Base-by-base conservation (phyloP, 30 jellyfish, hydroid and myxozoan genomes). In the Aurelia sp. region DNA sequence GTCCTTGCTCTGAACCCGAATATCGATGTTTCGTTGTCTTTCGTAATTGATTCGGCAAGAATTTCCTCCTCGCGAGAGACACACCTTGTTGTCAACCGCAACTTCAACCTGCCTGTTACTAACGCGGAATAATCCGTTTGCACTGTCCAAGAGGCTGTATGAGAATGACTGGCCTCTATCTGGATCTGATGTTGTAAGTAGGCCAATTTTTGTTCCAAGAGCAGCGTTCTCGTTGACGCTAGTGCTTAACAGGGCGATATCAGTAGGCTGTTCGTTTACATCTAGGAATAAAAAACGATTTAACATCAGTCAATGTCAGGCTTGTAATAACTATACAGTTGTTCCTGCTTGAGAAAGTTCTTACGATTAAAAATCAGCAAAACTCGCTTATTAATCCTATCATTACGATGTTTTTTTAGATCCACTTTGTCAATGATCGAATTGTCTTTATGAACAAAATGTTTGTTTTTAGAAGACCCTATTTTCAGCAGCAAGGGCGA, bases 221-320 rank as follows among this genome's bases (percentile, higher is more conserved):
- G 68, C 84, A 40, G 75, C 16, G 85, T 92, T 92, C 72, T 92
- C 98, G 18, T 73, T 55, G 13, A 92, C 92, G 6, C 33, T 33
- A 10, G 62, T 16, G 17, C 53, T 55, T 44, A 74, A 55, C 15
- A 92, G 62, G 12, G 70, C 21, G 13, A 92, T 68, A 48, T 81
- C 92, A 11, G 62, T 11, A n/a, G 98, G 98, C 69, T 89, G 92
- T 73, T 92, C 98, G 37, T 92, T 92, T 17, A 92, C 88, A 67
- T 92, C 96, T 92, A 30, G 11, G 57, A 76, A 69, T 3, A 66
- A 66, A 40, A 1, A 21, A 1, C 0, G 10, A 66, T 13, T 66
- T 61, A 9, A 62, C 11, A 60, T 44, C 55, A 44, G 55, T 44
- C 16, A 10, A 44, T 5, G 55, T 3, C 55, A 44, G 16, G 17